These are phyloP conservation scores for Gila orcuttii DNA, from an alignment of 2,113 vertebrate species.

Conservation along the genomic window DNA sequence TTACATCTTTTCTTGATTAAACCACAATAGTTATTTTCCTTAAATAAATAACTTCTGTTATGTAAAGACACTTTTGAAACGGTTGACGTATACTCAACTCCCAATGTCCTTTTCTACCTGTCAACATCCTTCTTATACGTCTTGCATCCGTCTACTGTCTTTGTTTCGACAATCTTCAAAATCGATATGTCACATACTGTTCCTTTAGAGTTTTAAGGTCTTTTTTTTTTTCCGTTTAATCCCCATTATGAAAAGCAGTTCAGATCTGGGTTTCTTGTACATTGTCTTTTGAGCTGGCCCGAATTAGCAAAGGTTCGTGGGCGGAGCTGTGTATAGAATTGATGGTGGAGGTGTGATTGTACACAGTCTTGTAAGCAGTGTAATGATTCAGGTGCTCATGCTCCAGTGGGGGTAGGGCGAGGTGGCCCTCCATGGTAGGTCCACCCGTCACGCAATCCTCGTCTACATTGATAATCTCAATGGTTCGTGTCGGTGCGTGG, in stretches of 20 bases:
- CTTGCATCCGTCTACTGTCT: conserved; percentile 71
- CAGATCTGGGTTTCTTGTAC: conserved; percentile 99
- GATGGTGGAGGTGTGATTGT: conserved; percentile 97
- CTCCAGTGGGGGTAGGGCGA: conserved; percentile 94
- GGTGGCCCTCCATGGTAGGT: conserved; percentile 92
- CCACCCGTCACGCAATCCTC: conserved; percentile 95
- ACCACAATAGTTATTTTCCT: conserved; percentile 94
- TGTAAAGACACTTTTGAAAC: conserved; percentile 99
- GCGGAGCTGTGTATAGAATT: conserved; percentile 99
- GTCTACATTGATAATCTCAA: conserved; percentile 98
- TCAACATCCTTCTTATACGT: conserved; percentile 72
- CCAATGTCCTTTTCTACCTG: conserved; percentile 90
- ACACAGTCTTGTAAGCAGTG: conserved; percentile 96
- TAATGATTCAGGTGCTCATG: conserved; percentile 99
- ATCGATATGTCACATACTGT: conserved; percentile 63
- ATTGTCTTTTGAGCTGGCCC: conserved; percentile 99
- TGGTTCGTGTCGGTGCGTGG: conserved; percentile 92
- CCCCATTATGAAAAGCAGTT: conserved; percentile 71
- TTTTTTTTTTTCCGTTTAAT: conserved; percentile 34
- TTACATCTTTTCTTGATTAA: conserved; percentile 94
- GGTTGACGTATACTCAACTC: conserved; percentile 95
- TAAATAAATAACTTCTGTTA: conserved; percentile 99
- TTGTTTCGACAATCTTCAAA: conserved; percentile 69
- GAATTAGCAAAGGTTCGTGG: conserved; percentile 99
- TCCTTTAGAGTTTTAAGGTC: conserved; percentile 49